Percentiles rank a stretch among this genome's conserved stretches.
Evolutionary conservation across 1,140 invertebrate genomes (phyloP).

Genomic region (Cheumatopsyche charites): DNA sequence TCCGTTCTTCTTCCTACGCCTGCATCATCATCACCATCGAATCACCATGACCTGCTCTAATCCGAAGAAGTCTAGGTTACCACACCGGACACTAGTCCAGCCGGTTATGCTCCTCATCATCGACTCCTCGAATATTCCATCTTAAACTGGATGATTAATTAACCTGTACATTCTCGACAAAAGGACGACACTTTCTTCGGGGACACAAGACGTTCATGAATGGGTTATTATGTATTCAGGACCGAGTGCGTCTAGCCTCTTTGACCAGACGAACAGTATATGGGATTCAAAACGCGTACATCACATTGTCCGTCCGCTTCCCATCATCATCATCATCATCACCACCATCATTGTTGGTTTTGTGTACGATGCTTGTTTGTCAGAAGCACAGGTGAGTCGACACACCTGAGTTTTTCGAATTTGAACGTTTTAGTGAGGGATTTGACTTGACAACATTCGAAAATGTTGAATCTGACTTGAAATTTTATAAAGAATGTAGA

Average conservation of each 20-base stretch:
- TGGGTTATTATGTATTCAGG: slow-evolving; percentile 27
- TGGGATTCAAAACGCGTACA: slow-evolving; percentile 23
- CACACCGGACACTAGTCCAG: slow-evolving; percentile 13
- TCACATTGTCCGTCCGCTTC: slow-evolving; percentile 18
- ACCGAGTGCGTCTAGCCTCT: slow-evolving; percentile 4
- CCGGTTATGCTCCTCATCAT: slow-evolving; percentile 23
- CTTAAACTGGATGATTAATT: no score
- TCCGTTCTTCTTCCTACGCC: background rate
- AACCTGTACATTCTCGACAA: background rate
- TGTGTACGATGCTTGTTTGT: background rate
- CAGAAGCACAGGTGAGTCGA: no score
- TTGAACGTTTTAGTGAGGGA: no score
- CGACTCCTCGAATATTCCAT: slow-evolving; percentile 3
- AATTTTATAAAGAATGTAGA: no score
- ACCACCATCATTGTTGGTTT: no score
- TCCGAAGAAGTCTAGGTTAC: slow-evolving; percentile 24
- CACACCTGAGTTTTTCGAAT: slow-evolving; percentile 18
- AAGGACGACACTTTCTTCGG: background rate
- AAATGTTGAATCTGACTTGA: no score
- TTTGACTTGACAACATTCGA: no score
- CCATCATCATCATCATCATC: background rate
- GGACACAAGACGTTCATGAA: background rate
- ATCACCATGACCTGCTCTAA: slow-evolving; percentile 38
- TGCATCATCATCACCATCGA: background rate
- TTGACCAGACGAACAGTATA: background rate